A percentile compares a stretch with the other conserved stretches of the same genome.
Conservation (phyloP, 2,888 invertebrate genomes). For the Macrosoma leucophasiata region DNA sequence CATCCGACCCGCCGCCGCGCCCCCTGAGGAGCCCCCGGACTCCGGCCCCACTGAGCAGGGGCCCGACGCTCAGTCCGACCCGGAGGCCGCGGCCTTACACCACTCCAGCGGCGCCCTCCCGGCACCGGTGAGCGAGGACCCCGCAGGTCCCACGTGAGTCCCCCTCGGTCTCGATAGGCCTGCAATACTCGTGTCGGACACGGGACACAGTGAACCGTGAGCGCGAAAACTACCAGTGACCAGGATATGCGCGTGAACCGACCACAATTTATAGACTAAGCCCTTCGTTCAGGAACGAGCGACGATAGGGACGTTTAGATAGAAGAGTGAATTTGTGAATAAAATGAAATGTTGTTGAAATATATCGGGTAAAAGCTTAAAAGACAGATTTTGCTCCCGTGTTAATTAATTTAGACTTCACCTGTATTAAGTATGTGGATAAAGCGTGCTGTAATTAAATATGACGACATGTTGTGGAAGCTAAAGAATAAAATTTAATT, state of each 20-base stretch:
- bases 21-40: constrained; percentile 58
- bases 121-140: constrained; percentile 34
- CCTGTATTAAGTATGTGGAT: constrained; percentile 19
- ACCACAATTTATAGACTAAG: constrained; percentile 40
- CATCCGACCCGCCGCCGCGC: constrained; percentile 65
- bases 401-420: constrained; percentile 31
- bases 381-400: constrained; percentile 51
- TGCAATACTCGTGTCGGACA: constrained; percentile 20
- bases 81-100: constrained; percentile 22
- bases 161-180: constrained; percentile 34
- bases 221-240: constrained; percentile 20
- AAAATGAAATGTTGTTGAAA: constrained; percentile 64
- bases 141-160: constrained; percentile 43
- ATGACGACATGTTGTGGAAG: constrained; percentile 26
- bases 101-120: constrained; percentile 17
- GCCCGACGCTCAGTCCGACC: constrained; percentile 23
- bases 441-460: constrained; percentile 1
- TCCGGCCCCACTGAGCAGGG: constrained; percentile 29
- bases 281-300: constrained; percentile 32
- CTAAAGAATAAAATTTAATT: constrained; percentile 50
- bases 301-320: constrained; percentile 49
- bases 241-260: constrained; percentile 43
- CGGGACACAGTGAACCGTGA: constrained; percentile 8
- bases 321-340: constrained; percentile 65
- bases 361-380: constrained; percentile 48